Base-by-base conservation (phyloP, 2,113 vertebrate genomes). In the Onychorhynchus coronatus region DNA sequence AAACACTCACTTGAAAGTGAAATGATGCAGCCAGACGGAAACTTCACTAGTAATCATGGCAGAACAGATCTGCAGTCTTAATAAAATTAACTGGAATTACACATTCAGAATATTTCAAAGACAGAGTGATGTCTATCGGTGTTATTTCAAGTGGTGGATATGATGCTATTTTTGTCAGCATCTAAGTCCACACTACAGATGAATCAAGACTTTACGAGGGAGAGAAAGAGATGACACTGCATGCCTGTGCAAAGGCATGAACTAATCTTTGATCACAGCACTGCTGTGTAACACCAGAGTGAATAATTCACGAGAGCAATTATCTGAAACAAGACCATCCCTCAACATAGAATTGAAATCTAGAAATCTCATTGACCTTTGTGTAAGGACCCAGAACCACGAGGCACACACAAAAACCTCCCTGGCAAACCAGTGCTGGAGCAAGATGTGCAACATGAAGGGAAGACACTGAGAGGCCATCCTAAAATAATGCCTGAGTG, bases 251-350 rank as follows among this genome's bases (percentile, higher is more conserved):
- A 8, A 93, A 31, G 33, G 89, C 67, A 93, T 52, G 92, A 93
- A 91, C 47, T 83, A 78, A 82, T 81, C 82, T 96, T 97, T 93
- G 41, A 39, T 91, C 91, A 90, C 47, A 96, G 91, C 76, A 78
- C 61, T 56, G 46, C 80, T 88, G 73, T 9, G 35, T 71, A 96
- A 97, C 70, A 79, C 85, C 9, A 1, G 58, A 76, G 30, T 97
- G 88, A 97, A 93, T 97, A 96, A 97, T 95, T 97, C 53, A 98
- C 9, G 1, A 92, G 71, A 96, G 73, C 75, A 96, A 94, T 91
- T 83, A 94, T 81, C 95, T 68, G 87, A 88, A 79, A 80, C 35
- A 71, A 95, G 78, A 27, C 67, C 55, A 92, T 59, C 39, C 80
- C 89, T 93, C 66, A 87, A 47, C 22, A 73, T 0, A 3, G 23